A percentile compares a stretch with the other conserved stretches of the same genome.
phyloP scores from a whole-genome alignment of 2,888 invertebrate genomes.

The Eutolmus rufibarbis region DNA sequence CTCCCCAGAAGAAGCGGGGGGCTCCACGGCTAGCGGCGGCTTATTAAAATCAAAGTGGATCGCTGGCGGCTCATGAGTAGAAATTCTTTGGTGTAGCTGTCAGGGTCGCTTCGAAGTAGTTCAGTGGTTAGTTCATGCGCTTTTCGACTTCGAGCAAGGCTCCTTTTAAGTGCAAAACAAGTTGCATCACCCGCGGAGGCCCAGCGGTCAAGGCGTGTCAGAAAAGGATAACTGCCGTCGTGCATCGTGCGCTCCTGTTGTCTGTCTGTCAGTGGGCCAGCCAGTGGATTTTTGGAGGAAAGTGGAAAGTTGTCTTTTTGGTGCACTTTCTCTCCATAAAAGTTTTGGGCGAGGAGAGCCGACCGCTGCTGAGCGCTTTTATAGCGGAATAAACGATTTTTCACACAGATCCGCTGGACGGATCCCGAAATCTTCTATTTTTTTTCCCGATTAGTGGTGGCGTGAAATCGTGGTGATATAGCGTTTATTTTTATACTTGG shows the following conservation, averaged over 20 bases:
- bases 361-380: background rate
- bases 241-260: background rate
- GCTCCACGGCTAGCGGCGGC: background rate
- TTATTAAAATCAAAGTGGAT: conserved; percentile 33
- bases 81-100: background rate
- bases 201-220: background rate
- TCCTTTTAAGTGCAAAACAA: background rate
- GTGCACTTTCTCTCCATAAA: conserved; percentile 30
- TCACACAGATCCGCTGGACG: conserved; percentile 6
- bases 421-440: conserved; percentile 1
- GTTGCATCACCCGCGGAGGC: background rate
- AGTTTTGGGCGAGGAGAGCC: background rate
- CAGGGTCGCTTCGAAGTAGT: background rate
- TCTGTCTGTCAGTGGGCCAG: background rate
- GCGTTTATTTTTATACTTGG: conserved; percentile 16
- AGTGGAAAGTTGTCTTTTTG: conserved; percentile 5
- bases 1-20: background rate
- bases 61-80: conserved; percentile 15
- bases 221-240: conserved; percentile 16
- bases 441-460: background rate
- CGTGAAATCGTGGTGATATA: conserved; percentile 16
- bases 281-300: background rate
- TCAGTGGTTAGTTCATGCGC: background rate
- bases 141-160: background rate
- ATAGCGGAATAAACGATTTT: conserved; percentile 24